Evolutionary conservation across 2,113 vertebrate genomes (phyloP).

Genomic region (Halcyon senegalensis): DNA sequence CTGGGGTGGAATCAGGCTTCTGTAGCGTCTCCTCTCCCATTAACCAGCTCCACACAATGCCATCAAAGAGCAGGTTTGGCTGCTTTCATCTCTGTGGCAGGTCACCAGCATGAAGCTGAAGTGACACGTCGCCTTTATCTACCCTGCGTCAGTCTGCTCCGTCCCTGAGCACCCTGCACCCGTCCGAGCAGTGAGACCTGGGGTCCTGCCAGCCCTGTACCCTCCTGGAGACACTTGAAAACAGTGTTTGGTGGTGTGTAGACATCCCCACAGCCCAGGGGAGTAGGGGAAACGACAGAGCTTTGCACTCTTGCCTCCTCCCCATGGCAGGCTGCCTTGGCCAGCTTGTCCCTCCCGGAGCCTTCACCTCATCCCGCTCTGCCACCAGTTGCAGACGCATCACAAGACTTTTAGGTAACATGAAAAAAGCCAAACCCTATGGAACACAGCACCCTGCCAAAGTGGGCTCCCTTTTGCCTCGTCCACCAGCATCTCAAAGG

Average conservation of each 20-base stretch:
- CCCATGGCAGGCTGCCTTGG: neutral
- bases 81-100: neutral
- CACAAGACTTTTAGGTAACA: neutral
- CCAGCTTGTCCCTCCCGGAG: neutral
- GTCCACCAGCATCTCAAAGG: neutral
- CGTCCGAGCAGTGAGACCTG: fast-evolving
- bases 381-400: fast-evolving
- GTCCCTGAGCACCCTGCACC: neutral
- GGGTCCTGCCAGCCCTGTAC: neutral
- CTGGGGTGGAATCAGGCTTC: neutral
- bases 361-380: neutral
- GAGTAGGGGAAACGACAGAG: neutral
- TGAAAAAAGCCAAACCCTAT: neutral
- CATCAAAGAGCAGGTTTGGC: fast-evolving
- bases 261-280: fast-evolving
- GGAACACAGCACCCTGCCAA: fast-evolving
- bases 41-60: too few species aligned
- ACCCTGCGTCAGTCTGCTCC: neutral
- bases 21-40: neutral
- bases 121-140: neutral
- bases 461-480: neutral
- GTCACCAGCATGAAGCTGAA: fast-evolving
- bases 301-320: too few species aligned
- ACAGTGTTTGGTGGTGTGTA: too few species aligned
- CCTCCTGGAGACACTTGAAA: neutral